These are phyloP conservation scores for Limenitis camilla DNA, from an alignment of 2,888 invertebrate species.

Conservation along the genomic window DNA sequence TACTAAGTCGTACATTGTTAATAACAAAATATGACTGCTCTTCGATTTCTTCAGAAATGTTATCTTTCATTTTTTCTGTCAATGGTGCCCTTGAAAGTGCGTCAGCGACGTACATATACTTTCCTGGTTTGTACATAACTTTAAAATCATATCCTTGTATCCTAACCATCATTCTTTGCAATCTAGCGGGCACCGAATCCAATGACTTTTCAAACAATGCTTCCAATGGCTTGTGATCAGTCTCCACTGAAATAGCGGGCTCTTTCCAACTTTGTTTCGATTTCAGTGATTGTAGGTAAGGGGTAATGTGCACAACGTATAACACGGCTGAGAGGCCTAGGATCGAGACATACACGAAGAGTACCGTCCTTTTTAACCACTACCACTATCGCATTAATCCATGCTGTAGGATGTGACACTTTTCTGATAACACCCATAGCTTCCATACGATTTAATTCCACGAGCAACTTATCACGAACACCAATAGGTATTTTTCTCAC, in stretches of 20 bases:
- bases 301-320: slow-evolving; percentile 21
- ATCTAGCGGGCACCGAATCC: slow-evolving; percentile 20
- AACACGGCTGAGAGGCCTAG: slow-evolving; percentile 20
- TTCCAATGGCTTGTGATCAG: slow-evolving; percentile 32
- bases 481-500: neutral
- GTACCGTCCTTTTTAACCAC: slow-evolving; percentile 18
- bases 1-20: no score
- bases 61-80: slow-evolving; percentile 14
- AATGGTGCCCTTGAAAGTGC: slow-evolving; percentile 27
- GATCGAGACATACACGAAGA: slow-evolving; percentile 22
- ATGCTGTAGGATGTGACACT: slow-evolving; percentile 22
- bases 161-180: slow-evolving; percentile 30
- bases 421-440: slow-evolving; percentile 9
- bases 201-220: slow-evolving; percentile 28
- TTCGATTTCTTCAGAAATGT: no score
- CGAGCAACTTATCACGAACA: neutral
- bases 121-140: slow-evolving; percentile 27
- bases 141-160: slow-evolving; percentile 26
- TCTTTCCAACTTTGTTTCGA: no score
- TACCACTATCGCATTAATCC: slow-evolving; percentile 22
- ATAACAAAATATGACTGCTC: no score
- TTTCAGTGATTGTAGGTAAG: slow-evolving; percentile 19
- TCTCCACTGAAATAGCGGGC: slow-evolving; percentile 22
- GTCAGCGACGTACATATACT: slow-evolving; percentile 30
- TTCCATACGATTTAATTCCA: slow-evolving; percentile 8